Conservation (phyloP, 1,140 invertebrate species). For the Chionoecetes opilio region DNA sequence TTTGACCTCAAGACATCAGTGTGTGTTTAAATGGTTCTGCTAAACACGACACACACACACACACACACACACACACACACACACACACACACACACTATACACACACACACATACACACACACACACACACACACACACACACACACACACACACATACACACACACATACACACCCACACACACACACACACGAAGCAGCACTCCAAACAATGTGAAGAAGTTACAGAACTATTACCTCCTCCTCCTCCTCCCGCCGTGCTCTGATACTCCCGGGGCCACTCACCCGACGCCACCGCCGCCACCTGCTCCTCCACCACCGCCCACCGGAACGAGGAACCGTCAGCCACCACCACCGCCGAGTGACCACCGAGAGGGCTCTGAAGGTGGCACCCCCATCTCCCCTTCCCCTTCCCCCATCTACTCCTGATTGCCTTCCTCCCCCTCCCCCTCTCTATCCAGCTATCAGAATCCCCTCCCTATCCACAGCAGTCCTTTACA, state of each 20-base stretch:
- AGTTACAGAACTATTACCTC: not conserved
- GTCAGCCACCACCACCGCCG: not conserved
- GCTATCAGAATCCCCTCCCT: not conserved
- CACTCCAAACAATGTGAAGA: not conserved
- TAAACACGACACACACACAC: too few species aligned
- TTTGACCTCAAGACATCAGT: not conserved
- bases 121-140: not conserved
- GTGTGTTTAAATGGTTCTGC: not conserved
- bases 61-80: slow-evolving; percentile 7
- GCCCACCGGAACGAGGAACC: slow-evolving; percentile 1
- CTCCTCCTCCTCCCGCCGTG: slow-evolving; percentile 11
- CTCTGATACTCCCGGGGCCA: slow-evolving; percentile 23
- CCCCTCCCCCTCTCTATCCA: not conserved
- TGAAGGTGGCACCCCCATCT: not conserved
- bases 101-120: not conserved
- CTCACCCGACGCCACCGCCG: not conserved
- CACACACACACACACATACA: not conserved
- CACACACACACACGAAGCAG: not conserved
- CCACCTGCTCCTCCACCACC: slow-evolving; percentile 12
- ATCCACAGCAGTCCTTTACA: too few species aligned
- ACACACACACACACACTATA: slow-evolving; percentile 38
- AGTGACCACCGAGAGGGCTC: slow-evolving; percentile 32
- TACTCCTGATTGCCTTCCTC: not conserved
- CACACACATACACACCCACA: slow-evolving; percentile 34
- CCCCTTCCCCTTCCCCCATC: not conserved